Evolutionary conservation across 2,888 invertebrate species (phyloP).

Genomic region (Chloroclysta siterata): DNA sequence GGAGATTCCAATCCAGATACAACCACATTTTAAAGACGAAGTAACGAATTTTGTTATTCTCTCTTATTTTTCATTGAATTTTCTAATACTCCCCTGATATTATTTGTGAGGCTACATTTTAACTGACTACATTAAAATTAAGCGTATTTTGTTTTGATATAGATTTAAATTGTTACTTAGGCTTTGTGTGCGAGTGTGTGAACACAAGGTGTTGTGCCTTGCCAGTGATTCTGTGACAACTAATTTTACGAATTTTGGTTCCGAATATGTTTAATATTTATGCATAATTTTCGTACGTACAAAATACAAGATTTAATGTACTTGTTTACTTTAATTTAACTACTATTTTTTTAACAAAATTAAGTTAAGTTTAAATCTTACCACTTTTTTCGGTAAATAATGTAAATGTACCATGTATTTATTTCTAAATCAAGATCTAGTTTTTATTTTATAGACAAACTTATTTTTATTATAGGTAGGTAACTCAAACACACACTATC

Average conservation of each 20-base stretch:
- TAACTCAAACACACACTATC: conserved; percentile 1
- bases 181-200: conserved; percentile 18
- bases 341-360: not conserved
- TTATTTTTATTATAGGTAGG: not conserved
- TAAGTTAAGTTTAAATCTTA: conserved; percentile 7
- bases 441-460: conserved; percentile 7
- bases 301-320: conserved; percentile 24
- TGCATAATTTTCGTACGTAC: conserved; percentile 46
- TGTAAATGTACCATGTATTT: conserved; percentile 16
- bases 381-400: conserved; percentile 21
- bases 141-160: conserved; percentile 27
- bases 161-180: conserved; percentile 28
- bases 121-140: conserved; percentile 39
- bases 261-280: conserved; percentile 42
- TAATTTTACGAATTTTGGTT: conserved; percentile 38
- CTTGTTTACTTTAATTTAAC: conserved; percentile 8
- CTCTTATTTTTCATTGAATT: conserved; percentile 14
- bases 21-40: conserved; percentile 12
- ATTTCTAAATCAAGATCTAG: conserved; percentile 16
- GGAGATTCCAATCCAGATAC: conserved; percentile 9
- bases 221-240: conserved; percentile 63
- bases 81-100: conserved; percentile 25
- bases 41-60: conserved; percentile 16
- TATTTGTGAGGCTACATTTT: conserved; percentile 45
- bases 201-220: conserved; percentile 53